Conservation (phyloP, 1,140 invertebrate genomes). For the Heliconius hermathena region DNA sequence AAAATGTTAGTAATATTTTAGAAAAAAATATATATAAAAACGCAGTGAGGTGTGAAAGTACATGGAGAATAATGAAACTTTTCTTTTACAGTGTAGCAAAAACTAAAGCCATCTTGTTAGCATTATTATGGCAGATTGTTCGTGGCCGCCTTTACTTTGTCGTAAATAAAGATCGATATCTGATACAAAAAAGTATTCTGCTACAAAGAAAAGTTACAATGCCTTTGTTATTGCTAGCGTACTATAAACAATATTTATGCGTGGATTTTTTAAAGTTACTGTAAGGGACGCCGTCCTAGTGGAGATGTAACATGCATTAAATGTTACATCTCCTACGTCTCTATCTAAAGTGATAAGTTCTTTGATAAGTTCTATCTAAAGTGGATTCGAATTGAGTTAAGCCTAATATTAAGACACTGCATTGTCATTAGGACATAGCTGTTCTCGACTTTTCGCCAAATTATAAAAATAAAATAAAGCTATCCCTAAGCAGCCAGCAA, state of each 20-base stretch:
- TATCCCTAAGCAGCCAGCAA: too few species aligned
- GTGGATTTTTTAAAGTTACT: background rate
- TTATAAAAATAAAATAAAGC: too few species aligned
- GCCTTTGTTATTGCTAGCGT: background rate
- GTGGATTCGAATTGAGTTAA: too few species aligned
- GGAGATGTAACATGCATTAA: background rate
- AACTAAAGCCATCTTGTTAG: slow-evolving; percentile 4
- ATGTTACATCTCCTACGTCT: too few species aligned
- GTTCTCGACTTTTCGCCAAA: too few species aligned
- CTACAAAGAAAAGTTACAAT: background rate
- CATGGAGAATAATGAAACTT: background rate
- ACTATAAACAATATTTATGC: background rate
- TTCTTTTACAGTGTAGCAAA: background rate
- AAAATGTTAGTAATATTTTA: slow-evolving; percentile 9
- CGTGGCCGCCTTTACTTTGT: background rate
- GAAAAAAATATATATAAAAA: background rate
- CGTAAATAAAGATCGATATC: slow-evolving; percentile 12
- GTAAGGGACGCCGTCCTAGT: background rate
- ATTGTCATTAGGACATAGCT: too few species aligned
- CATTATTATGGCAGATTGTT: slow-evolving; percentile 5
- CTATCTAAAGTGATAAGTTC: too few species aligned
- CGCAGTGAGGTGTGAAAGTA: background rate
- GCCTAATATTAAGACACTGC: too few species aligned
- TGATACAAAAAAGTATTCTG: background rate
- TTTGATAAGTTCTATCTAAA: too few species aligned